Evolutionary conservation across 2,113 vertebrate genomes (phyloP).

Genomic region (human (Homo sapiens)): GRCh38 chr14:37075501-37076000

Average conservation of each 20-base stretch:
- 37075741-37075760: conserved; percentile 78
- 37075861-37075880: conserved; percentile 69
- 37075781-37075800: conserved; percentile 72
- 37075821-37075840: conserved; percentile 64
- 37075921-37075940: conserved; percentile 67
- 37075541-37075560: background rate
- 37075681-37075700: conserved; percentile 54
- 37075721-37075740: conserved; percentile 70
- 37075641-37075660: conserved; percentile 47
- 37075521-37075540: conserved; percentile 1
- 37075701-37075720: conserved; percentile 43
- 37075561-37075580: background rate
- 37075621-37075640: background rate
- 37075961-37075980: background rate
- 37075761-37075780: conserved; percentile 73
- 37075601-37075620: conserved; percentile 35
- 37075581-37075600: conserved; percentile 16
- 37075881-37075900: conserved; percentile 48
- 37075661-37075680: conserved; percentile 57
- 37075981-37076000: conserved; percentile 37
- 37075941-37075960: conserved; percentile 51
- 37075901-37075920: conserved; percentile 36
- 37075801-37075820: conserved; percentile 63
- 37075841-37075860: conserved; percentile 70
- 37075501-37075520: background rate